phyloP scores from a whole-genome alignment of 2,113 vertebrate species.

The Notothenia coriiceps region DNA sequence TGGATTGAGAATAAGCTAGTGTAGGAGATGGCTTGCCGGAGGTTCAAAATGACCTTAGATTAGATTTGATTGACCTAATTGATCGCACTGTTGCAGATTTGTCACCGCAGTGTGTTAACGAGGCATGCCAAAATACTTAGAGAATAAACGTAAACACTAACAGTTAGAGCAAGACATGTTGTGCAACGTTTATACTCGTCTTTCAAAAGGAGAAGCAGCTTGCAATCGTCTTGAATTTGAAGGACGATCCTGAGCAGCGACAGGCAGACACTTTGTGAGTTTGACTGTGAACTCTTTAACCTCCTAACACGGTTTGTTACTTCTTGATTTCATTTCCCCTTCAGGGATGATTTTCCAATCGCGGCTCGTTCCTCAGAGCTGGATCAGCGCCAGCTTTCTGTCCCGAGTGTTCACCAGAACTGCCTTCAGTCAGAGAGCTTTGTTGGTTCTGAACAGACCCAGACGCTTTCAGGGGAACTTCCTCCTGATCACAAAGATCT shows the following conservation, averaged over 20 bases:
- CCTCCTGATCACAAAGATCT: too few relatives aligned
- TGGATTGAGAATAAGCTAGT: too few relatives aligned
- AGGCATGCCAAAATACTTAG: too few relatives aligned
- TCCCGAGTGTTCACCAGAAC: constrained; percentile 33
- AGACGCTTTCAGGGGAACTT: too few relatives aligned
- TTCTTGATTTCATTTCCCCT: constrained; percentile 60
- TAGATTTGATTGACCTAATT: too few relatives aligned
- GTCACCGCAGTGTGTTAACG: too few relatives aligned
- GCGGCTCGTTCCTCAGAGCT: constrained; percentile 11
- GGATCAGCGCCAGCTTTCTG: constrained; percentile 4
- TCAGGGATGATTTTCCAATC: constrained; percentile 47
- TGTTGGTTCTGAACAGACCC: background rate
- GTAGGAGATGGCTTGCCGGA: too few relatives aligned
- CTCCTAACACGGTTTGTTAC: constrained; percentile 53
- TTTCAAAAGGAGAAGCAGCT: background rate
- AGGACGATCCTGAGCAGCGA: background rate
- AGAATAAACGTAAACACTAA: too few relatives aligned
- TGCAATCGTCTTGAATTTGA: background rate
- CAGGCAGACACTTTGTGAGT: background rate
- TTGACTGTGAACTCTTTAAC: constrained; percentile 40
- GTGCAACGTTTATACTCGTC: too few relatives aligned
- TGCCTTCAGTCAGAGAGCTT: background rate
- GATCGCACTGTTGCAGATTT: too few relatives aligned
- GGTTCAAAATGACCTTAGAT: too few relatives aligned
- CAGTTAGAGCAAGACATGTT: too few relatives aligned